Evolutionary conservation across 2,113 vertebrate species (phyloP).

Genomic region (Nematolebias whitei): DNA sequence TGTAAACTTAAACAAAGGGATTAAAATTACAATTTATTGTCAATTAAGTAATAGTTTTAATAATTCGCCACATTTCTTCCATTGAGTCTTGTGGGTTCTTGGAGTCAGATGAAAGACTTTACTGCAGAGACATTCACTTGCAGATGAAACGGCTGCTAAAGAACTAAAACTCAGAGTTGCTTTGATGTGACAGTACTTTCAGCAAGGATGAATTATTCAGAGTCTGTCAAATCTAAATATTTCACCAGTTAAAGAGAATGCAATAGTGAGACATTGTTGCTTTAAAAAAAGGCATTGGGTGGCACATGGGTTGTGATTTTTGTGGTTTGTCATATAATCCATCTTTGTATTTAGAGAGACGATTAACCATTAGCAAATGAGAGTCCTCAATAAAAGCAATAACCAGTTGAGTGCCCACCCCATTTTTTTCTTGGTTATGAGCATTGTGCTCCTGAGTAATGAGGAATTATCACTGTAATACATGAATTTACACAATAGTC

Average conservation of each 20-base stretch:
- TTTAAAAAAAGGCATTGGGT: slow-evolving; percentile 35
- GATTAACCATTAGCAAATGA: slow-evolving; percentile 55
- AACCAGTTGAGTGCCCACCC: slow-evolving; percentile 5
- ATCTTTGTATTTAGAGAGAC: slow-evolving; percentile 56
- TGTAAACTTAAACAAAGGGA: background rate
- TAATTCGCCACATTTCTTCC: background rate
- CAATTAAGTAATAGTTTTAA: slow-evolving; percentile 1
- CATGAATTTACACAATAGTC: slow-evolving; percentile 52
- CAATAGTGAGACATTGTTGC: slow-evolving; percentile 1
- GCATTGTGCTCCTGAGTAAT: slow-evolving; percentile 24
- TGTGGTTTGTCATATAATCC: slow-evolving; percentile 48
- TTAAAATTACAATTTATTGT: background rate
- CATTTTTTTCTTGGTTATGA: slow-evolving; percentile 43
- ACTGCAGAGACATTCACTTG: slow-evolving; percentile 20
- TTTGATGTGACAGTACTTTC: slow-evolving; percentile 53
- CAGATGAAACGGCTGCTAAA: slow-evolving; percentile 47
- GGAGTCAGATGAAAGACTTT: slow-evolving; percentile 38
- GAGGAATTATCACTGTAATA: slow-evolving; percentile 30
- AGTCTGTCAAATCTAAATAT: slow-evolving; percentile 39
- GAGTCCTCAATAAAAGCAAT: slow-evolving; percentile 53
- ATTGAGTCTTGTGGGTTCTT: slow-evolving; percentile 8
- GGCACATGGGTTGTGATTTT: slow-evolving; percentile 34
- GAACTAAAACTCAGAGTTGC: slow-evolving; percentile 32
- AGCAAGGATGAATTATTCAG: slow-evolving; percentile 48
- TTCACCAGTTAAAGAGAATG: slow-evolving; percentile 21